phyloP scores from a whole-genome alignment of 2,113 vertebrate genomes.

The Ochotona curzoniae region DNA sequence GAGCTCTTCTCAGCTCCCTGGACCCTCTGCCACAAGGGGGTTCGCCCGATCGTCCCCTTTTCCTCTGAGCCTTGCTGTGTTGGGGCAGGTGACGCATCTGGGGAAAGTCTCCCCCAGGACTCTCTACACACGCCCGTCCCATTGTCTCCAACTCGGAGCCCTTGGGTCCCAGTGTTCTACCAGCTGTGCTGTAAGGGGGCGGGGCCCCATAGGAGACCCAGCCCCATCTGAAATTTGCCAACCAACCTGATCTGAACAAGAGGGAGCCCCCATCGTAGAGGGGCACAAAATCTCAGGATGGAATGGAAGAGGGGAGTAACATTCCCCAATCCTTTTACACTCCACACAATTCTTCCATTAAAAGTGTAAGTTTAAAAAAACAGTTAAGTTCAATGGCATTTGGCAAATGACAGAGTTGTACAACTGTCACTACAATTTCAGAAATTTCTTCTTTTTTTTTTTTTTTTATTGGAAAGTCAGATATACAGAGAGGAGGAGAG shows the following conservation, averaged over 20 bases:
- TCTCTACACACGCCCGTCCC: neutral
- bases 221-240: neutral
- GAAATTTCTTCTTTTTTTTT: too few species aligned
- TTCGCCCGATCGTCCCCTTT: neutral
- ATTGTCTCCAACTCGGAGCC: slow-evolving; percentile 42
- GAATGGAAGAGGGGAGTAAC: neutral
- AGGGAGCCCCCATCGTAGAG: neutral
- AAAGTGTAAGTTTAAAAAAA: neutral
- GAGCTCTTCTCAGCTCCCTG: neutral
- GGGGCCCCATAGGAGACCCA: neutral
- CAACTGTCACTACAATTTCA: neutral
- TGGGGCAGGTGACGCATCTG: neutral
- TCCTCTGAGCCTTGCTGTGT: neutral
- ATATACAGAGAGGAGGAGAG: too few species aligned
- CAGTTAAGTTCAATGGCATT: too few species aligned
- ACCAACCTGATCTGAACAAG: neutral
- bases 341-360: neutral
- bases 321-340: neutral
- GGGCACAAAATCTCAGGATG: neutral
- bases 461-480: too few species aligned
- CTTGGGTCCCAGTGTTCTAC: slow-evolving; percentile 41
- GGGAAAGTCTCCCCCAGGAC: neutral
- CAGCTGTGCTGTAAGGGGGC: neutral
- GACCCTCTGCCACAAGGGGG: neutral
- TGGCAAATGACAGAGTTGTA: neutral